Percentiles rank a stretch among this genome's conserved stretches.
These are phyloP conservation scores for Drosophila fulvimacula DNA, from an alignment of 2,888 invertebrate species.

Conservation along the genomic window DNA sequence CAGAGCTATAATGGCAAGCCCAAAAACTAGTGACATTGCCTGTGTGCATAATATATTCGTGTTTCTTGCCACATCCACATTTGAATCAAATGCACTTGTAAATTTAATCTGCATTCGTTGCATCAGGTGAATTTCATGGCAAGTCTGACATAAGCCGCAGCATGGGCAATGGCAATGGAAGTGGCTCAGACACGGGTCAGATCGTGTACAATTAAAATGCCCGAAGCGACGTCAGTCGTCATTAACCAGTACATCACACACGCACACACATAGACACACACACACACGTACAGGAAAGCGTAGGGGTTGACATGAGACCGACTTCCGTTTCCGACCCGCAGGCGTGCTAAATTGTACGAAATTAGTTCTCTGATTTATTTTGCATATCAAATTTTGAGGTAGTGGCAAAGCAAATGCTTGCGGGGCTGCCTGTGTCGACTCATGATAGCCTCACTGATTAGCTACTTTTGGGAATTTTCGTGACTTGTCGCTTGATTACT, in stretches of 20 bases:
- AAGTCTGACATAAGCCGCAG: background rate
- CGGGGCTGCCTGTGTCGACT: constrained; percentile 28
- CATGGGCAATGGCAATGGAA: background rate
- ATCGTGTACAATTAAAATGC: constrained; percentile 38
- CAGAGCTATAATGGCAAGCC: background rate
- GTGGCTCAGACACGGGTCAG: constrained; percentile 10
- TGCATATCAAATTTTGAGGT: constrained; percentile 57
- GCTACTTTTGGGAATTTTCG: constrained; percentile 70
- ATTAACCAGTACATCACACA: constrained; percentile 19
- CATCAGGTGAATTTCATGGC: constrained; percentile 17
- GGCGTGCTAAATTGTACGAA: constrained; percentile 62
- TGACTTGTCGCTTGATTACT: constrained; percentile 73
- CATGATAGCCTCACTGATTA: constrained; percentile 70
- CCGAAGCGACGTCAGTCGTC: constrained; percentile 20
- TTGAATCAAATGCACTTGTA: background rate
- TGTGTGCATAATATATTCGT: constrained; percentile 1
- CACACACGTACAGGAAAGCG: background rate
- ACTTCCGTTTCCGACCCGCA: constrained; percentile 58
- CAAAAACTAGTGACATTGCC: background rate
- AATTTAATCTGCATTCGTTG: constrained; percentile 12
- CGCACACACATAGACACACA: background rate
- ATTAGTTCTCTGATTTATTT: constrained; percentile 68
- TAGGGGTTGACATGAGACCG: constrained; percentile 1
- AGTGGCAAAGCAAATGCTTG: constrained; percentile 18
- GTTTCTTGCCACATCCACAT: background rate